Conservation (phyloP, 2,888 invertebrate species). For the Eurois occulta region DNA sequence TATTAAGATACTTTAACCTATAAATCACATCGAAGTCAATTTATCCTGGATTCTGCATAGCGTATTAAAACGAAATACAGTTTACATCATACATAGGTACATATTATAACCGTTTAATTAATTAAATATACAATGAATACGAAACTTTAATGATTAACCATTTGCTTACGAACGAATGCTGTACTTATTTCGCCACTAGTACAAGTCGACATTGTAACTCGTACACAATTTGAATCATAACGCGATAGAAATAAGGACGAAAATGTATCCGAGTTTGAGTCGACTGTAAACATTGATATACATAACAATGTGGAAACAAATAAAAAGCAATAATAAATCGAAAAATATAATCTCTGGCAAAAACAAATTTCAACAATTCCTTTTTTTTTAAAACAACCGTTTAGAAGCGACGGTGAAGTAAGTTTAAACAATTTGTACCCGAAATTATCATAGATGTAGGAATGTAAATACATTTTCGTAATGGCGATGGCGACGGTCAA, state of each 20-base stretch:
- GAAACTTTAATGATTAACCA: slow-evolving; percentile 73
- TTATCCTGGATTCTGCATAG: slow-evolving; percentile 55
- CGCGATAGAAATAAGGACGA: slow-evolving; percentile 47
- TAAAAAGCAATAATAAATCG: slow-evolving; percentile 86
- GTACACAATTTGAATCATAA: slow-evolving; percentile 58
- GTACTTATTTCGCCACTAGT: slow-evolving; percentile 80
- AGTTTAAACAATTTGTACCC: slow-evolving; percentile 74
- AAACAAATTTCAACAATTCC: slow-evolving; percentile 87
- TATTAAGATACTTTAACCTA: slow-evolving; percentile 58
- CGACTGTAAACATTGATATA: slow-evolving; percentile 66
- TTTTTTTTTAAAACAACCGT: slow-evolving; percentile 73
- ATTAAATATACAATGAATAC: slow-evolving; percentile 70
- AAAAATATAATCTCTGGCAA: slow-evolving; percentile 89
- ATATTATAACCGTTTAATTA: slow-evolving; percentile 66
- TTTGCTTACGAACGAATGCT: slow-evolving; percentile 79
- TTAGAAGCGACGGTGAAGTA: slow-evolving; percentile 42
- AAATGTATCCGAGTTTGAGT: slow-evolving; percentile 53
- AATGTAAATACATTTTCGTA: slow-evolving; percentile 81
- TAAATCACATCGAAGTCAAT: slow-evolving; percentile 65
- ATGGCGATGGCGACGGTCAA: slow-evolving; percentile 74
- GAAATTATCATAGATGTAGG: slow-evolving; percentile 79
- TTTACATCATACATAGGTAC: slow-evolving; percentile 62
- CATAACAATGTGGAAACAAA: slow-evolving; percentile 82
- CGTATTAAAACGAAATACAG: slow-evolving; percentile 59
- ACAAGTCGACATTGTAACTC: slow-evolving; percentile 53